A percentile compares a stretch with the other conserved stretches of the same genome.
Conservation (phyloP, 35 echinoderm and acorn worm species). For the Ptychodera flava region DNA sequence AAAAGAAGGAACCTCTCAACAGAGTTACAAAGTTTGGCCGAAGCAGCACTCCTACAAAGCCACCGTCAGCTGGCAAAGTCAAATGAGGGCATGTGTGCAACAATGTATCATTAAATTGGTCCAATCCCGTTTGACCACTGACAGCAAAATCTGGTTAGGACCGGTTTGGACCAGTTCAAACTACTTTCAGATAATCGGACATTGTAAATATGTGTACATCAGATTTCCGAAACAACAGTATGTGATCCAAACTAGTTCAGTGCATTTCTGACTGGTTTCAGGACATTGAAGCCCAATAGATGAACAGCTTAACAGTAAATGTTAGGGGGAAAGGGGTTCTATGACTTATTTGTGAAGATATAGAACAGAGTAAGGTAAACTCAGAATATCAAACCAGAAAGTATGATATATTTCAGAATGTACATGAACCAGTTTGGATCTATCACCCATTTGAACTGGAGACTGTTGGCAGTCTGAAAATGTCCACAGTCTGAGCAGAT, state of each 20-base stretch:
- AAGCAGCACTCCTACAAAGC: not conserved
- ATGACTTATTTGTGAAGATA: not conserved
- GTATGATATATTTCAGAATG: too few species aligned
- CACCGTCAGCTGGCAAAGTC: not conserved
- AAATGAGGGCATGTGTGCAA: not conserved
- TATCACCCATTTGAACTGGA: too few species aligned
- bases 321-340: too few species aligned
- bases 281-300: too few species aligned
- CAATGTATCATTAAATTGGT: not conserved
- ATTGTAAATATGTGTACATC: too few species aligned
- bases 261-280: too few species aligned
- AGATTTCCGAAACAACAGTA: too few species aligned
- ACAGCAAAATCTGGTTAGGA: not conserved
- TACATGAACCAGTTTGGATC: too few species aligned
- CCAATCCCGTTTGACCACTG: not conserved
- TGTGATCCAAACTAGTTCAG: too few species aligned
- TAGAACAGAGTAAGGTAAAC: not conserved
- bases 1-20: not conserved
- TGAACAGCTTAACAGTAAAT: too few species aligned
- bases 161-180: not conserved
- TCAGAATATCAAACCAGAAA: too few species aligned
- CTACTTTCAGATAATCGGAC: not conserved
- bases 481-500: not conserved
- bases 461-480: not conserved
- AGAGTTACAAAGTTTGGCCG: not conserved